phyloP scores from a whole-genome alignment of 2,113 vertebrate genomes.

The Poeciliopsis prolifica region DNA sequence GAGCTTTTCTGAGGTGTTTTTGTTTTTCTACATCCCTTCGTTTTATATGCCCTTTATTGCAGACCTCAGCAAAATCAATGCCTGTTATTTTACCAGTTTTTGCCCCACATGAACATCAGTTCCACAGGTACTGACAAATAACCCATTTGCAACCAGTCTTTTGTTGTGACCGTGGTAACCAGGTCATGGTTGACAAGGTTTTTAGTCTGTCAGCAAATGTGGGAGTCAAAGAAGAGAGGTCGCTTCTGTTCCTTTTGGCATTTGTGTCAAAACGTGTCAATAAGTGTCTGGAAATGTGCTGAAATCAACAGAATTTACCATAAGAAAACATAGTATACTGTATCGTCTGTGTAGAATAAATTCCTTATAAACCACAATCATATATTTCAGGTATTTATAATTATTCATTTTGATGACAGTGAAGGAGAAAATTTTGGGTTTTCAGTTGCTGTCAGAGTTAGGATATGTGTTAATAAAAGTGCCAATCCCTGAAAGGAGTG shows the following conservation, averaged over 20 bases:
- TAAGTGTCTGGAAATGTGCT: conserved; percentile 9
- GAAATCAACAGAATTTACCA: conserved; percentile 1
- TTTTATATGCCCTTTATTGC: conserved; percentile 8
- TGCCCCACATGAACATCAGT: conserved; percentile 45
- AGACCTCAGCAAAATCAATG: conserved; percentile 12
- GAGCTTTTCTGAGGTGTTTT: conserved; percentile 2
- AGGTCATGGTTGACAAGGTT: conserved; percentile 63
- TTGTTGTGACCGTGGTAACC: conserved; percentile 50
- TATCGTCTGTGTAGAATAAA: background rate
- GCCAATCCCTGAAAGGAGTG: too few species aligned
- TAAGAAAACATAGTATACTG: background rate
- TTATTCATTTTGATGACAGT: too few species aligned
- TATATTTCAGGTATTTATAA: too few species aligned
- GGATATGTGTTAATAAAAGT: too few species aligned
- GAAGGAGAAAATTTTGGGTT: too few species aligned
- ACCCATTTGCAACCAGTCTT: conserved; percentile 34
- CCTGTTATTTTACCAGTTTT: background rate
- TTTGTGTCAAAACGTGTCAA: conserved; percentile 19
- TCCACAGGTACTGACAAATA: conserved; percentile 57
- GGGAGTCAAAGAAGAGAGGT: conserved; percentile 18
- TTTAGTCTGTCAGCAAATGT: conserved; percentile 48
- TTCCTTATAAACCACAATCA: too few species aligned
- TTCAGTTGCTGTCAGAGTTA: too few species aligned
- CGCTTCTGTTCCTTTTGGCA: background rate
- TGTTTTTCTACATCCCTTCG: conserved; percentile 5